A percentile compares a stretch with the other conserved stretches of the same genome.
phyloP scores from a whole-genome alignment of 2,888 invertebrate genomes.

The Dicroscelio sp. region DNA sequence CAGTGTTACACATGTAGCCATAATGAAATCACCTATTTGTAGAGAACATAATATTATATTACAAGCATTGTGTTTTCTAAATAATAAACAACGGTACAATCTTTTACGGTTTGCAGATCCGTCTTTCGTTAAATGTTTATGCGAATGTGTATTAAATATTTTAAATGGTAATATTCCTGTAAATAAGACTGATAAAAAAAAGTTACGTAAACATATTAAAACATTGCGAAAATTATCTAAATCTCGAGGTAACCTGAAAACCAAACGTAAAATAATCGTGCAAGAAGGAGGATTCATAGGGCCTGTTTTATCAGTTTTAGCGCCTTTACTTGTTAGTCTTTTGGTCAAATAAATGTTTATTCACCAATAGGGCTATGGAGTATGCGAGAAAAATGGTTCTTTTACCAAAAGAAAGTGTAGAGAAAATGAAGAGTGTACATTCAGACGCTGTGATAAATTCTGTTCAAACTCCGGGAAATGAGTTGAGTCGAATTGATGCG shows the following conservation, averaged over 20 bases:
- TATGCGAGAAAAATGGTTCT: background rate
- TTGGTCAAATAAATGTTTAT: no score
- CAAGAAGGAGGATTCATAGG: conserved; percentile 28
- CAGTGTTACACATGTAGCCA: background rate
- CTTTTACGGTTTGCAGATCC: background rate
- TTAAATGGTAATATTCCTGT: conserved; percentile 26
- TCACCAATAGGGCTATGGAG: background rate
- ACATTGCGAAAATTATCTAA: background rate
- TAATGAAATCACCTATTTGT: background rate
- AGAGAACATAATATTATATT: background rate
- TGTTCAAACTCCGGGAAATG: conserved; percentile 8
- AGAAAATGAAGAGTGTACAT: background rate
- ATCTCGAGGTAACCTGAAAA: background rate
- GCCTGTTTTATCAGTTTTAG: background rate
- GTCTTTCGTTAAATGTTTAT: conserved; percentile 1
- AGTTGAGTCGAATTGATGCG: background rate
- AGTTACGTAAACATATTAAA: background rate
- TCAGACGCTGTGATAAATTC: background rate
- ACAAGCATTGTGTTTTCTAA: background rate
- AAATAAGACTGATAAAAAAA: background rate
- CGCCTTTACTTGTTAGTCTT: background rate
- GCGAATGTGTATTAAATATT: conserved; percentile 36
- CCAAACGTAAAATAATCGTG: conserved; percentile 27
- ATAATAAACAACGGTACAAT: background rate
- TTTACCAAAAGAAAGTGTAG: background rate